A percentile compares a stretch with the other conserved stretches of the same genome.
phyloP scores from a whole-genome alignment of 2,797 vertebrate species.

The Thaleichthys pacificus region DNA sequence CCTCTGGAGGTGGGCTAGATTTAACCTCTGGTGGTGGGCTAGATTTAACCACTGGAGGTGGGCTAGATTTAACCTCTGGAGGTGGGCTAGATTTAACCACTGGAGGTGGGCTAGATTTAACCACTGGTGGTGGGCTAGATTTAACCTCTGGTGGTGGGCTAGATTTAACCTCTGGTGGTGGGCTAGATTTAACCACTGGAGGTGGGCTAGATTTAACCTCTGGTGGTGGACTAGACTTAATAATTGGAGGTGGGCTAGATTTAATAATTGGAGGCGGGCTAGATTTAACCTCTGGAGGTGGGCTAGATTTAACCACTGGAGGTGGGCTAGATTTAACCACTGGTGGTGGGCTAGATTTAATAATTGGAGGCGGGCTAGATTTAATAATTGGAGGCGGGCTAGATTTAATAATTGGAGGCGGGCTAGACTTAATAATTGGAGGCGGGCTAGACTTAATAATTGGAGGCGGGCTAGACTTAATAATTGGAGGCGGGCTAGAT shows the following conservation, averaged over 20 bases:
- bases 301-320: conserved; percentile 51
- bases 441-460: conserved; percentile 46
- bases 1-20: conserved; percentile 57
- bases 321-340: conserved; percentile 12
- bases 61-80: conserved; percentile 37
- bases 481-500: not conserved
- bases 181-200: conserved; percentile 39
- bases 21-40: not conserved
- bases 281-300: conserved; percentile 42
- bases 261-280: conserved; percentile 34
- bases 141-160: conserved; percentile 34
- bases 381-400: conserved; percentile 46
- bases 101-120: conserved; percentile 48
- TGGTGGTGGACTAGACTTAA: conserved; percentile 5
- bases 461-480: conserved; percentile 40
- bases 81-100: conserved; percentile 3
- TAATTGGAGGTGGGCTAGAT: conserved; percentile 24
- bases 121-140: conserved; percentile 34
- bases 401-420: conserved; percentile 50
- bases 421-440: conserved; percentile 28
- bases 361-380: conserved; percentile 41
- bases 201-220: conserved; percentile 10
- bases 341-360: not conserved
- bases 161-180: conserved; percentile 50
- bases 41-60: conserved; percentile 21